Evolutionary conservation across 2,888 invertebrate species (phyloP).

Genomic region (Tenthredo notha): DNA sequence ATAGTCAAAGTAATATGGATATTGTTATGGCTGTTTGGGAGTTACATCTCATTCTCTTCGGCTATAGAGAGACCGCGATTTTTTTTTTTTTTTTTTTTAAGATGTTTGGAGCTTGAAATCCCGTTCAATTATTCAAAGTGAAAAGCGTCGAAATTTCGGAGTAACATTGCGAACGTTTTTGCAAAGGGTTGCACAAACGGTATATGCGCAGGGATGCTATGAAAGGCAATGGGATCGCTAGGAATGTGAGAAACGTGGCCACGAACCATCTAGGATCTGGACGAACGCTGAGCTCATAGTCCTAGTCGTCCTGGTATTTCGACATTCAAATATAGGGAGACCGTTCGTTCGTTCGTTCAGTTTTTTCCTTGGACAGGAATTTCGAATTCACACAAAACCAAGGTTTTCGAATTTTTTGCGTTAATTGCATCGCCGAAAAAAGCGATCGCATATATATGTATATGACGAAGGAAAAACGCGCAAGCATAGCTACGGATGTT

Average conservation of each 20-base stretch:
- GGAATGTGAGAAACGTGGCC: constrained; percentile 28
- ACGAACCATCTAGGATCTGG: not conserved
- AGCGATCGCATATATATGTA: not conserved
- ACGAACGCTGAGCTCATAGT: not conserved
- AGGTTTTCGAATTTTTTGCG: not conserved
- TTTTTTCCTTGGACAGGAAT: not conserved
- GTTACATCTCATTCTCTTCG: not conserved
- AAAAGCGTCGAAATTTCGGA: not conserved
- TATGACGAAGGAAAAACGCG: not conserved
- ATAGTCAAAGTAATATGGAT: not conserved
- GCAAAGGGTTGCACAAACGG: not conserved
- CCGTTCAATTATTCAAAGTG: not conserved
- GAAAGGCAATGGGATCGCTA: not conserved
- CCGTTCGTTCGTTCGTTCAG: not conserved
- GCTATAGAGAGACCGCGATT: too few species aligned
- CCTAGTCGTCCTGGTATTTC: not conserved
- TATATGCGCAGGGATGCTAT: not conserved
- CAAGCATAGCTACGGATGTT: not conserved
- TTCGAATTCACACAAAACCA: not conserved
- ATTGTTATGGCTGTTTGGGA: not conserved
- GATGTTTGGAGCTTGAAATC: not conserved
- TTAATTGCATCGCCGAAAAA: not conserved
- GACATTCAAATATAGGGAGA: not conserved
- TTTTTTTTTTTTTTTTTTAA: not conserved
- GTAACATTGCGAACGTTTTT: not conserved